Evolutionary conservation across 2,797 vertebrate genomes (phyloP).

Genomic region (Channa striata): DNA sequence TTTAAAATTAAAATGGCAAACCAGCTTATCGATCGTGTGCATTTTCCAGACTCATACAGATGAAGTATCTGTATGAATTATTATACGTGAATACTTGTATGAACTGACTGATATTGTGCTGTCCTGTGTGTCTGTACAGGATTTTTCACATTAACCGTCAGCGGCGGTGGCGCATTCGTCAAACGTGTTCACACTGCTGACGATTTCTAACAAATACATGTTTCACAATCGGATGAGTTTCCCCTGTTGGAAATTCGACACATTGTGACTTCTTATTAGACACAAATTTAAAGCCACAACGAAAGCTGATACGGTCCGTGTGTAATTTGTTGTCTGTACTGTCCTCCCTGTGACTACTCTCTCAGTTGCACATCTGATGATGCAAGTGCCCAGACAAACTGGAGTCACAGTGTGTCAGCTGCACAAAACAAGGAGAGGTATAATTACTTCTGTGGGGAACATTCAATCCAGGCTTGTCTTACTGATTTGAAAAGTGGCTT

Average conservation of each 20-base stretch:
- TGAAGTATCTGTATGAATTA: no score
- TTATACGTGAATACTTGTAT: no score
- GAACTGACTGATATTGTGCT: no score
- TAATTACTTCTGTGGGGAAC: constrained; percentile 64
- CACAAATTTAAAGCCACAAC: constrained; percentile 22
- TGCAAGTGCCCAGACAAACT: constrained; percentile 60
- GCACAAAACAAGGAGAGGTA: constrained; percentile 55
- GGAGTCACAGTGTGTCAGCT: constrained; percentile 66
- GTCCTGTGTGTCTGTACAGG: no score
- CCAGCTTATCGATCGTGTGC: no score
- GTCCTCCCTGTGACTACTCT: constrained; percentile 31
- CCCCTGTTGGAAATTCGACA: constrained; percentile 7
- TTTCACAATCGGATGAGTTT: constrained; percentile 17
- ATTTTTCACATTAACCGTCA: not conserved
- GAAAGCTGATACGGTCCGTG: constrained; percentile 54
- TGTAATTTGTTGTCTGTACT: constrained; percentile 43
- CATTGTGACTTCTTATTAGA: constrained; percentile 20
- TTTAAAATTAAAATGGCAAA: no score
- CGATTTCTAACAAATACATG: not conserved
- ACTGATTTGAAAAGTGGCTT: constrained; percentile 55
- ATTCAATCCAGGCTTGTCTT: constrained; percentile 49
- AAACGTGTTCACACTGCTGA: constrained; percentile 14
- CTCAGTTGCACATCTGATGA: constrained; percentile 49
- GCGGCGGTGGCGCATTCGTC: constrained; percentile 17
- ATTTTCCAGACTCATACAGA: no score